Percentiles rank a stretch among this genome's conserved stretches.
phyloP scores from a whole-genome alignment of 2,797 vertebrate species.

The Acomys russatus region DNA sequence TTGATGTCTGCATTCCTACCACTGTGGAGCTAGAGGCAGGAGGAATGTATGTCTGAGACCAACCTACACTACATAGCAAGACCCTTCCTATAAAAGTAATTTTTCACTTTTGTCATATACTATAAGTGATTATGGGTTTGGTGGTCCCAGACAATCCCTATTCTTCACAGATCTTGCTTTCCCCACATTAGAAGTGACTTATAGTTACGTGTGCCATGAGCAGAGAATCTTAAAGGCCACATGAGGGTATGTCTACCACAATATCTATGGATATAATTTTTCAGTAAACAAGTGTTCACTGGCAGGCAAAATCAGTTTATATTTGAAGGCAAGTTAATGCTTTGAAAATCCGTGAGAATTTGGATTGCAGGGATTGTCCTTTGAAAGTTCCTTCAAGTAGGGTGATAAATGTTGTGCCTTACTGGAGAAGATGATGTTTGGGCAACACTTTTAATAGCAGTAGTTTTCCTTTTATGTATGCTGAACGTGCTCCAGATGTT shows the following conservation, averaged over 20 bases:
- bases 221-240: background rate
- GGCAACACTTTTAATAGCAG: background rate
- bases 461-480: background rate
- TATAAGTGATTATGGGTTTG: background rate
- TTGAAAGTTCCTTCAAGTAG: background rate
- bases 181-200: background rate
- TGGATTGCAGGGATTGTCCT: background rate
- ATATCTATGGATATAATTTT: background rate
- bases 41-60: background rate
- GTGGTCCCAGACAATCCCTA: background rate
- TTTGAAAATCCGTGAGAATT: background rate
- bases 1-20: background rate
- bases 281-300: background rate
- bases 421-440: background rate
- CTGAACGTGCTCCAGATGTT: background rate
- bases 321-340: conserved; percentile 1
- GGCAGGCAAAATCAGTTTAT: background rate
- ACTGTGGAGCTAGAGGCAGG: background rate
- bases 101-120: background rate
- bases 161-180: background rate
- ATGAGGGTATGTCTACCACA: background rate
- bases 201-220: background rate
- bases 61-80: background rate
- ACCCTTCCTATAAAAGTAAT: background rate
- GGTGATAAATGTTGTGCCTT: background rate